Conservation (phyloP, 30 jellyfish, hydroid and myxozoan genomes). For the Chironex yamaguchii region DNA sequence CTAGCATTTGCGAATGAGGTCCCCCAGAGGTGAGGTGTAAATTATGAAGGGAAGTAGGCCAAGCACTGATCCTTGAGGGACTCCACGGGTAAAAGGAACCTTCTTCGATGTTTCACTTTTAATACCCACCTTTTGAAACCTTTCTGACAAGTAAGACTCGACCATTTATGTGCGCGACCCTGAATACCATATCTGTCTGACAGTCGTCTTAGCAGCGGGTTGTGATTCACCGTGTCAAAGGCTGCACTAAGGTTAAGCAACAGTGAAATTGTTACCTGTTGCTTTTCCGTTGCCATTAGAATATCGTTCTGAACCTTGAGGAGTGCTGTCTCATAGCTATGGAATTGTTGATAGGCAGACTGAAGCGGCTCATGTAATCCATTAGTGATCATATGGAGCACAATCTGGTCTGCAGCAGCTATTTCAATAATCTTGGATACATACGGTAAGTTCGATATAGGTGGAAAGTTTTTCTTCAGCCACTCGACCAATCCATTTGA, state of each 20-base stretch:
- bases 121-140: constrained; percentile 34
- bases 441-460: constrained; percentile 5
- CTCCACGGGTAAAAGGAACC: constrained; percentile 55
- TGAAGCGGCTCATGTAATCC: constrained; percentile 19
- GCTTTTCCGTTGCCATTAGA: constrained; percentile 47
- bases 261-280: neutral
- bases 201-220: constrained; percentile 17
- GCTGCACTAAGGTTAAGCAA: constrained; percentile 21
- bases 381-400: constrained; percentile 22
- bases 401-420: neutral
- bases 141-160: constrained; percentile 52
- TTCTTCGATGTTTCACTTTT: constrained; percentile 39
- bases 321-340: constrained; percentile 11
- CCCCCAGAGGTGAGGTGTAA: constrained; percentile 44
- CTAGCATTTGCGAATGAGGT: constrained; percentile 60
- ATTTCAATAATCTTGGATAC: neutral
- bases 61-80: constrained; percentile 60
- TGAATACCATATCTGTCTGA: constrained; percentile 35
- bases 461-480: constrained; percentile 16
- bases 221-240: constrained; percentile 12
- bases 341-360: constrained; percentile 34
- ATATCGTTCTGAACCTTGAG: constrained; percentile 43
- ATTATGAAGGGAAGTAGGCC: constrained; percentile 61
- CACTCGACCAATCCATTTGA: constrained; percentile 18
- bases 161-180: constrained; percentile 31